Conservation (phyloP, 2,888 invertebrate genomes). For the Andrena chrysosceles region DNA sequence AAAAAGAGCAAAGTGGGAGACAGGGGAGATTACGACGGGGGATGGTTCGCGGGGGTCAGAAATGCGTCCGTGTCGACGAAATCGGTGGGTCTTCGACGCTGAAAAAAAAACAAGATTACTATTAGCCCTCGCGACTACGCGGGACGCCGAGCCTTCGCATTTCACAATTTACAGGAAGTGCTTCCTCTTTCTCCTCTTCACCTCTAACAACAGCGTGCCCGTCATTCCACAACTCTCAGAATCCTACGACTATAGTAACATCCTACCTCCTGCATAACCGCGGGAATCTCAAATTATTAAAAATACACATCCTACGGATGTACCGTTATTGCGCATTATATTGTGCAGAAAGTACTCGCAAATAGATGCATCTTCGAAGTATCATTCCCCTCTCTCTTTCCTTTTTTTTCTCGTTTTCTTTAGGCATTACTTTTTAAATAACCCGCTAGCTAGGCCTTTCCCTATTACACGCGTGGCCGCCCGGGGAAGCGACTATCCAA, state of each 20-base stretch:
- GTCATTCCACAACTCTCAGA: slow-evolving; percentile 31
- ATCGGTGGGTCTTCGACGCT: slow-evolving; percentile 66
- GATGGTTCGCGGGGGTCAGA: slow-evolving; percentile 35
- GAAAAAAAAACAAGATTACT: slow-evolving; percentile 75
- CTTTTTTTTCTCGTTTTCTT: neutral
- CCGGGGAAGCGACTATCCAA: slow-evolving; percentile 55
- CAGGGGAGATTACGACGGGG: neutral
- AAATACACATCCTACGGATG: slow-evolving; percentile 78
- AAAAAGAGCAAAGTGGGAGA: slow-evolving; percentile 8
- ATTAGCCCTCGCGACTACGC: slow-evolving; percentile 51
- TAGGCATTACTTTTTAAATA: slow-evolving; percentile 48
- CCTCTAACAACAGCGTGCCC: slow-evolving; percentile 37
- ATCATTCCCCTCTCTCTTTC: neutral
- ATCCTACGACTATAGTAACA: slow-evolving; percentile 54
- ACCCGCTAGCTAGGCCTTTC: slow-evolving; percentile 62
- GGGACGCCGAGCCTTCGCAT: slow-evolving; percentile 52
- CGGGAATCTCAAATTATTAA: slow-evolving; percentile 76
- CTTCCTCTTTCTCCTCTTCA: slow-evolving; percentile 17
- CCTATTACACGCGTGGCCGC: slow-evolving; percentile 45
- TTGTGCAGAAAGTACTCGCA: slow-evolving; percentile 71
- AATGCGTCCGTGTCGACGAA: slow-evolving; percentile 59
- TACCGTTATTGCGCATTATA: slow-evolving; percentile 74
- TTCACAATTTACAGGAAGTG: slow-evolving; percentile 33
- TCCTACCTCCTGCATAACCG: slow-evolving; percentile 54
- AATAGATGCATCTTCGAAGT: slow-evolving; percentile 49